Evolutionary conservation across 2,113 vertebrate genomes (phyloP), one percentile per base, ranked within the genome.

Genomic region (Malurus melanocephalus): DNA sequence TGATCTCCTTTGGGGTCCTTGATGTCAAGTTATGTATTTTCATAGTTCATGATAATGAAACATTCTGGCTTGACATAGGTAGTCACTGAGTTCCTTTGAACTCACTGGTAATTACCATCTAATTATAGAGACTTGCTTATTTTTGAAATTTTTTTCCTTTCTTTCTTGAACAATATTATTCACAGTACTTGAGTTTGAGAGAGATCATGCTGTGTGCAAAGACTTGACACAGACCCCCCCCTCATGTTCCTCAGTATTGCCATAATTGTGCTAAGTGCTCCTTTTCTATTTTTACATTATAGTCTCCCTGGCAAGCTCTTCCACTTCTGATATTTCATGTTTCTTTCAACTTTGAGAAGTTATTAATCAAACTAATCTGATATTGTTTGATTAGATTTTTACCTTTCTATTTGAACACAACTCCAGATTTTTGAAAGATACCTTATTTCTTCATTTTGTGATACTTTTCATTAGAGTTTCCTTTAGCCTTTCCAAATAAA

Each of bases 291-390:
- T 59, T 48, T 66, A 45, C 33, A 40, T 28, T 33, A 67, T 2
- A 4, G 27, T 48, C 23, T 45, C 49, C 53, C 13, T 26, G 53
- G 38, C 27, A 80, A 75, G 33, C 23, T 24, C 32, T 33, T 51
- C 32, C 17, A 40, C 27, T 80, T 80, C 43, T 76, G 43, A 45
- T 67, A 10, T 45, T 61, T 72, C 23, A 72, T 35, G 38, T 62
- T 75, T 76, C 46, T 92, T 89, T 67, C 45, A 42, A 40, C 12
- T 80, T 84, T 57, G 65, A 45, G 40, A 84, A 67, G 32, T 64
- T 76, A 62, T 45, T 68, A 3, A n/a, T 45, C 59, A 72, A 64
- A 64, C 12, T 64, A 46, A 77, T 80, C 33, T 73, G 33, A 51
- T 51, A 49, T 11, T 65, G 11, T 11, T 71, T n/a, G 46, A 40